Evolutionary conservation across 2,888 invertebrate genomes (phyloP), one percentile per base, ranked within the genome.

Genomic region (Drosophila anomelani): DNA sequence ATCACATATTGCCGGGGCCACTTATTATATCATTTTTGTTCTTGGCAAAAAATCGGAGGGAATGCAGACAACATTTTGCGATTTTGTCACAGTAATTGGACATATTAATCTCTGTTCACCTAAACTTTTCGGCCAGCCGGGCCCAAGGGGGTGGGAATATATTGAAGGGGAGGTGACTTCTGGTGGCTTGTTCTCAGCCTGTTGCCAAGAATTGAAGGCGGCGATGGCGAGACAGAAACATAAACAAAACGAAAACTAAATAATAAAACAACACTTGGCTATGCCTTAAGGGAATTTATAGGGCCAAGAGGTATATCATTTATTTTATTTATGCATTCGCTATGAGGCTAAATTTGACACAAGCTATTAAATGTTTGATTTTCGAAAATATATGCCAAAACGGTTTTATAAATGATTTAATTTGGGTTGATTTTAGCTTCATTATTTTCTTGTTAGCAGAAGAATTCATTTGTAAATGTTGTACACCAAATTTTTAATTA

Each of bases 81-180:
- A 90, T 91, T 92, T 92, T 87, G 91, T 90, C 90, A 90, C 90
- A 91, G 91, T 92, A 91, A 92, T 91, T 92, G 92, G 92, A 92
- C 92, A 91, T 90, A 92, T 92, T 92, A 91, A 91, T 91, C 91
- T 91, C 88, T 88, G 85, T 90, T 90, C 84, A 67, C 88, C 78
- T 88, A 77, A 80, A 88, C 74, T 77, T 78, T 68, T 76, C 59
- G 75, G 39, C 32, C 51, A 20, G 32, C 56, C 39, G 69, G 60
- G 57, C 20, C 29, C 29, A 15, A 41, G 43, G 41, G 34, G 39
- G 29, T 10, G 8, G 43, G 44, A 34, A 61, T n/a, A 62, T 36
- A 44, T 44, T 8, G 34, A 29, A 26, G 62, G 62, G 62, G 15
- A 8, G 15, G 44, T 20, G 32, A 32, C 29, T 32, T 41, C 23